These are phyloP conservation scores for Labrus mixtus DNA, from an alignment of 2,113 vertebrate genomes.

Conservation along the genomic window DNA sequence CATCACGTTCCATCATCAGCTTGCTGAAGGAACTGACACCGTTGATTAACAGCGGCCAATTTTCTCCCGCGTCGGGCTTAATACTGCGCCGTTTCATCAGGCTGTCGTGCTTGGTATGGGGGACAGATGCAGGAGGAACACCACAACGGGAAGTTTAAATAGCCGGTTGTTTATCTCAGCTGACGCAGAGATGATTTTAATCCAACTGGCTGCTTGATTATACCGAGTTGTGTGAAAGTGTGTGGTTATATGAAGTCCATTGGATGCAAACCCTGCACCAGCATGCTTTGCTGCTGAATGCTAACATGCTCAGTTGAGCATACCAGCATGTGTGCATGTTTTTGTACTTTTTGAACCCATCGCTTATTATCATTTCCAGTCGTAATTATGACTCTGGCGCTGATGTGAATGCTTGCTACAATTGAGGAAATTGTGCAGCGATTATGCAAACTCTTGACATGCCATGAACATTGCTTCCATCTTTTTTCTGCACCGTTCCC, in stretches of 20 bases:
- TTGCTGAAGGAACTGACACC: slow-evolving; percentile 25
- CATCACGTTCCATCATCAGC: slow-evolving; percentile 13
- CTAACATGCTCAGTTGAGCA: no score
- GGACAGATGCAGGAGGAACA: slow-evolving; percentile 15
- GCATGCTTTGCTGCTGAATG: no score
- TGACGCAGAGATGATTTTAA: slow-evolving; percentile 15
- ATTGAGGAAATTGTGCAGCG: neutral
- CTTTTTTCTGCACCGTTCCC: neutral
- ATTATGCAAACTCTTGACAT: neutral
- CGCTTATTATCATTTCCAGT: neutral
- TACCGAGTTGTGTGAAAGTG: neutral
- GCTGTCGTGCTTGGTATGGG: slow-evolving; percentile 8
- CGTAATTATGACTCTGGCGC: neutral
- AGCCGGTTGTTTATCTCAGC: slow-evolving; percentile 41
- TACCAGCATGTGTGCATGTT: no score
- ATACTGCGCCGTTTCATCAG: slow-evolving; percentile 52
- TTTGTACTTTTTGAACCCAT: no score
- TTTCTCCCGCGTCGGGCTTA: slow-evolving; percentile 34
- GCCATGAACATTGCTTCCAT: neutral
- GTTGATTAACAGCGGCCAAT: slow-evolving; percentile 50
- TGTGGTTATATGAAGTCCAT: neutral
- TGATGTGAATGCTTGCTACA: neutral
- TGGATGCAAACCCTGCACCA: no score
- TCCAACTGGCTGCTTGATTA: slow-evolving; percentile 18
- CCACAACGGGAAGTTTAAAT: slow-evolving; percentile 44